Evolutionary conservation across 2,888 invertebrate species (phyloP), one percentile per base, ranked within the genome.

Genomic region (Tenthredo livida): DNA sequence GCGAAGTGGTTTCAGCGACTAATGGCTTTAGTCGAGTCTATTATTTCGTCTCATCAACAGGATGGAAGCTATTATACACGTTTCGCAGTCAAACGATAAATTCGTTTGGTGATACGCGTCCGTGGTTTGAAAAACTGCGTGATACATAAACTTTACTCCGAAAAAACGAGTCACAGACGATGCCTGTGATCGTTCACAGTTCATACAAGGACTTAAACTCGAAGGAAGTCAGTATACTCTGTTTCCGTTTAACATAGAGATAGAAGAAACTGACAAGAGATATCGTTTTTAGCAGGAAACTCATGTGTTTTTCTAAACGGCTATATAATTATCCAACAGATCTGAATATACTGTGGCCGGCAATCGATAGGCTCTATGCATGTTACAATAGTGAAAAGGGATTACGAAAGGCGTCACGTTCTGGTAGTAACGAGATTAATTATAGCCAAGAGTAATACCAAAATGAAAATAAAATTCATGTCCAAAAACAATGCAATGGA

Each of bases 1-100:
- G 80, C 58, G 37, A 61, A 40, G 80, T 61, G 80, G 80, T 58
- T 80, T 80, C 10, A 80, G 40, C n/a, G 58, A 80, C 58, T 80
- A 80, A 61, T 80, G 61, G 25, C 61, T 6, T 12, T 21, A 80
- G 7, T 77, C 29, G 77, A 29, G 54, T 61, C 58, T 61, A 50
- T 77, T 77, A 54, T 54, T 77, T 50, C 54, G n/a, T 29, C 25
- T 54, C 61, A 58, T 80, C 58, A 37, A 21, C 80, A 61, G 80
- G 61, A 58, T 80, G 40, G 47, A 33, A 29, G 54, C 77, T 77
- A 77, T 54, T 33, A 61, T 33, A 61, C 37, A 61, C 6, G 58
- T 61, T 37, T 61, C 15, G n/a, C 77, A 77, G 47, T 29, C 29
- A 50, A 33, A 77, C 9, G 50, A 25, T 40, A 40, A 77, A 33